These are phyloP conservation scores for Nothocercus nigrocapillus DNA, from an alignment of 2,113 vertebrate genomes.

Conservation along the genomic window DNA sequence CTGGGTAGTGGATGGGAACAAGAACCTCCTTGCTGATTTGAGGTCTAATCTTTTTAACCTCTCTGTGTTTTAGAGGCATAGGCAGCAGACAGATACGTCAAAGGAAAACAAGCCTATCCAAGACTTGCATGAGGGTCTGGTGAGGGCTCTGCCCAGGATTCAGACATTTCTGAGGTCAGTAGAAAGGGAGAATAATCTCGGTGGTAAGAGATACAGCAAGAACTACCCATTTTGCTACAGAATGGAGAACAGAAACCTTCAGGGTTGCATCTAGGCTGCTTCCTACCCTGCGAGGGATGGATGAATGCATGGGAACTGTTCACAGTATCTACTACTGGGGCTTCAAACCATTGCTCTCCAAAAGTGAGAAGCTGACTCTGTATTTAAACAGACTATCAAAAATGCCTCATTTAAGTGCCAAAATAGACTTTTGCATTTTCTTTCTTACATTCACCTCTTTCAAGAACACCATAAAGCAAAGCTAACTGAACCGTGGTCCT, in stretches of 20 bases:
- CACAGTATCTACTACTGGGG: background rate
- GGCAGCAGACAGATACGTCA: background rate
- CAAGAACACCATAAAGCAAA: background rate
- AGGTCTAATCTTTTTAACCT: background rate
- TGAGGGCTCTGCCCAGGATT: background rate
- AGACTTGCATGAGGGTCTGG: background rate
- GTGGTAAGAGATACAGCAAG: background rate
- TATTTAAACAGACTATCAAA: background rate
- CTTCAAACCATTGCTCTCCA: background rate
- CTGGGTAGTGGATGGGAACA: background rate
- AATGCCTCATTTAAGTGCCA: background rate
- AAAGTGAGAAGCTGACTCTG: background rate
- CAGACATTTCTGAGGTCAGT: background rate
- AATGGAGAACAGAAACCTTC: background rate
- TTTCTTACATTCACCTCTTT: background rate
- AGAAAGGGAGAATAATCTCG: background rate
- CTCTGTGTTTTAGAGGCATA: background rate
- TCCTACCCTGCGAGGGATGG: fast-evolving
- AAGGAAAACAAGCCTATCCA: background rate
- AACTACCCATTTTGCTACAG: background rate
- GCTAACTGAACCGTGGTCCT: background rate
- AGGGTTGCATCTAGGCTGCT: background rate
- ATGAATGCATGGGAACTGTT: background rate
- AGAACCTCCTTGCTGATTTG: background rate
- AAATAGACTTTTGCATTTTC: background rate